Conservation (phyloP, 2,888 invertebrate genomes). For the Erebia ligea region DNA sequence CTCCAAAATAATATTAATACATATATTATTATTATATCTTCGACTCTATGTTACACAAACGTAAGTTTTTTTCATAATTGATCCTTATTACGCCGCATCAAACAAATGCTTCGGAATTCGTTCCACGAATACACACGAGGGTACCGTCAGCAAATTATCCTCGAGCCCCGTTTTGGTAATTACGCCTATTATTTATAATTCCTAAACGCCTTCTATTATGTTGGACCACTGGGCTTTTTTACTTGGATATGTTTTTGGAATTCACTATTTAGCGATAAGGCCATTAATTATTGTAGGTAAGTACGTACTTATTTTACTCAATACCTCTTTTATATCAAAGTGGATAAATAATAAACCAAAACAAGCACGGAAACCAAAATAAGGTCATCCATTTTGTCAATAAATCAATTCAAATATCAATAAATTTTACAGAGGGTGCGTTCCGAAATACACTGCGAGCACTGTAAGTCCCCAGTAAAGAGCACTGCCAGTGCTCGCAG, state of each 20-base stretch:
- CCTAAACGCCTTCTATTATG: slow-evolving; percentile 52
- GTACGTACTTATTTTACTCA: background rate
- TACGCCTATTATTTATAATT: slow-evolving; percentile 70
- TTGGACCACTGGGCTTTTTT: slow-evolving; percentile 32
- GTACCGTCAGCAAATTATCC: slow-evolving; percentile 74
- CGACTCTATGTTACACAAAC: slow-evolving; percentile 46
- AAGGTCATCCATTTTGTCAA: too few relatives aligned
- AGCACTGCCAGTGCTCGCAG: too few relatives aligned
- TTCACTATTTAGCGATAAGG: slow-evolving; percentile 8
- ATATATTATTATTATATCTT: background rate
- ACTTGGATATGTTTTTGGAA: slow-evolving; percentile 4
- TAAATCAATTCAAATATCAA: too few relatives aligned
- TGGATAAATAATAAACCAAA: too few relatives aligned
- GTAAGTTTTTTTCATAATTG: slow-evolving; percentile 78
- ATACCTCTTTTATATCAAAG: too few relatives aligned
- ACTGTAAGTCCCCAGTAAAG: too few relatives aligned
- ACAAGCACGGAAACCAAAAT: too few relatives aligned
- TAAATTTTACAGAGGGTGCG: too few relatives aligned
- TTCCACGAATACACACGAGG: slow-evolving; percentile 69
- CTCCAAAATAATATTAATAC: background rate
- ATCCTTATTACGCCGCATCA: slow-evolving; percentile 80
- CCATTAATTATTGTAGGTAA: background rate
- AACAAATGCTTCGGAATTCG: slow-evolving; percentile 80
- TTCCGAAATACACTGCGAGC: too few relatives aligned
- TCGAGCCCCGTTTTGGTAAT: slow-evolving; percentile 56